phyloP scores from a whole-genome alignment of 2,888 invertebrate genomes.

The Tetheella fluctuosa region DNA sequence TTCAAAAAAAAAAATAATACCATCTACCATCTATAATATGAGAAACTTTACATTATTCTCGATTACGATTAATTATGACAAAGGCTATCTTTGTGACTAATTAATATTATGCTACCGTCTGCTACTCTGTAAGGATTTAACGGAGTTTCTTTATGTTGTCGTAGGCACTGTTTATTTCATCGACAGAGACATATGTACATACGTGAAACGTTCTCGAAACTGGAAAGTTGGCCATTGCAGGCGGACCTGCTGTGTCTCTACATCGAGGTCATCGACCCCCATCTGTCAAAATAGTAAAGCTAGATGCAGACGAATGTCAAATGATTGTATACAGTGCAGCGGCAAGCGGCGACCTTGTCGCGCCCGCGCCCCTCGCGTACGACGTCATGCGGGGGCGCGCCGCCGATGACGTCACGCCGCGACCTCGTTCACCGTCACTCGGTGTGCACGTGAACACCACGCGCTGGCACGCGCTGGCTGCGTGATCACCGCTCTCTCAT shows the following conservation, averaged over 20 bases:
- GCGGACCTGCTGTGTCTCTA: slow-evolving; percentile 4
- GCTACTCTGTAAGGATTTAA: background rate
- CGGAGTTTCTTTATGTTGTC: slow-evolving; percentile 5
- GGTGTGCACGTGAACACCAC: slow-evolving; percentile 93
- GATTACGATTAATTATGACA: background rate
- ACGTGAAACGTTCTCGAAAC: slow-evolving; percentile 1
- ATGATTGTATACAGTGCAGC: slow-evolving; percentile 40
- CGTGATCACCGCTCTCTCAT: slow-evolving; percentile 86
- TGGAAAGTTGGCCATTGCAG: slow-evolving; percentile 3
- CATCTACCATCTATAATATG: no score
- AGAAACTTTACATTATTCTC: background rate
- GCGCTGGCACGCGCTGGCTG: slow-evolving; percentile 89
- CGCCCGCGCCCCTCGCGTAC: slow-evolving; percentile 61
- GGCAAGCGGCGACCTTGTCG: slow-evolving; percentile 65
- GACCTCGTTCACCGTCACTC: slow-evolving; percentile 86
- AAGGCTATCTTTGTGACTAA: background rate
- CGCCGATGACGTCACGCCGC: slow-evolving; percentile 85
- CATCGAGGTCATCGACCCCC: slow-evolving; percentile 56
- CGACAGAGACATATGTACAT: background rate
- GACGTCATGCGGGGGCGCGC: slow-evolving; percentile 82
- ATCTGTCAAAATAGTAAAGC: slow-evolving; percentile 61
- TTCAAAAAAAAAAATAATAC: background rate
- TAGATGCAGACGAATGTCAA: slow-evolving; percentile 47
- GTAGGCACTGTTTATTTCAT: background rate
- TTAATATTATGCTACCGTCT: background rate